These are phyloP conservation scores for Sebastes cheni DNA, from an alignment of 2,797 vertebrate species.

Conservation along the genomic window DNA sequence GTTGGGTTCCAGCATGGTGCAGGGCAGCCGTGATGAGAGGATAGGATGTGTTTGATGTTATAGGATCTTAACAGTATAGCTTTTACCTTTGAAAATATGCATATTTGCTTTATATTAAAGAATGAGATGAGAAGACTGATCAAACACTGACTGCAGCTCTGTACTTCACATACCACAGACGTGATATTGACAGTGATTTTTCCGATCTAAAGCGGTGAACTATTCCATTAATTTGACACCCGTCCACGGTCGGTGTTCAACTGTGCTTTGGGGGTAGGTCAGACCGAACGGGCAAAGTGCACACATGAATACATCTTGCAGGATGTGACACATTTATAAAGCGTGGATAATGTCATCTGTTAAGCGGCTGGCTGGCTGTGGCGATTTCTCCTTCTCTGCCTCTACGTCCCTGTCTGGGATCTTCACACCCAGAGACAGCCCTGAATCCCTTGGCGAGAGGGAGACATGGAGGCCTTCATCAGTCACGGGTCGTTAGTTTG, in stretches of 20 bases:
- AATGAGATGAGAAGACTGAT: not conserved
- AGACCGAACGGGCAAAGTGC: not conserved
- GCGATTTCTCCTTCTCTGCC: not conserved
- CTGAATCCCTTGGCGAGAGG: constrained; percentile 1
- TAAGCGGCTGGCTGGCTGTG: not conserved
- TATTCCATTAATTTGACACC: not conserved
- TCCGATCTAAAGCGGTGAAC: not conserved
- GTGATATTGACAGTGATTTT: not conserved
- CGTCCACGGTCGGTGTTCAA: not conserved
- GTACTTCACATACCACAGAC: not conserved
- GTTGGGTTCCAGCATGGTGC: not conserved
- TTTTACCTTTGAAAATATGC: not conserved
- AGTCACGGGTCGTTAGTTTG: constrained; percentile 77
- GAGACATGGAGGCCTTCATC: constrained; percentile 62
- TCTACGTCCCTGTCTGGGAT: not conserved
- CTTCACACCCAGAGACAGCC: constrained; percentile 20
- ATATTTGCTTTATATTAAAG: not conserved
- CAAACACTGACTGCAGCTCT: not conserved
- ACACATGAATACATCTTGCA: not conserved
- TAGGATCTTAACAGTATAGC: not conserved
- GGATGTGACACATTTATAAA: constrained; percentile 40
- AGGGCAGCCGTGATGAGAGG: not conserved
- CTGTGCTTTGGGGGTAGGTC: not conserved
- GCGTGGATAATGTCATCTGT: constrained; percentile 31
- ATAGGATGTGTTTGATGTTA: not conserved